Conservation (phyloP, 2,797 vertebrate genomes). For the Acipenser oxyrinchus region DNA sequence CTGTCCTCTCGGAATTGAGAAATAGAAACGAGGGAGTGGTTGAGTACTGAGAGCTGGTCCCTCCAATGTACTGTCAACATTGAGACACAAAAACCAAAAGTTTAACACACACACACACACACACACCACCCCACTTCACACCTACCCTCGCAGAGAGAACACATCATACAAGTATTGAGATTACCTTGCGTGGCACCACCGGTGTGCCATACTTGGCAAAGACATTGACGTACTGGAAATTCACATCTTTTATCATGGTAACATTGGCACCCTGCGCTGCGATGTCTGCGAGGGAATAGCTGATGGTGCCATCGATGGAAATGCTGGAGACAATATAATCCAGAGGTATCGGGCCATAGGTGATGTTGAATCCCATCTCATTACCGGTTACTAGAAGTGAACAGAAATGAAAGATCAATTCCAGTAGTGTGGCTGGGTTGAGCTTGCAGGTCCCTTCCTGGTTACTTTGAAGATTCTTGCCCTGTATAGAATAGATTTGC, state of each 20-base stretch:
- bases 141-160: too few relatives aligned
- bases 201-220: constrained; percentile 3
- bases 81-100: neutral
- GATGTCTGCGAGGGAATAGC: constrained; percentile 2
- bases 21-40: constrained; percentile 5
- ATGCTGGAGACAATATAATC: neutral
- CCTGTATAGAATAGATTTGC: too few relatives aligned
- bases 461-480: too few relatives aligned
- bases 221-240: constrained; percentile 2
- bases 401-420: neutral
- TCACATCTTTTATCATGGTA: neutral
- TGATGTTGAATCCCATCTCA: constrained; percentile 10
- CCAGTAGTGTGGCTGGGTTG: too few relatives aligned
- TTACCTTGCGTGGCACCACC: constrained; percentile 11
- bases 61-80: constrained; percentile 5
- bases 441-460: too few relatives aligned
- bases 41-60: constrained; percentile 13
- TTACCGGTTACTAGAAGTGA: neutral
- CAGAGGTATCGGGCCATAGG: constrained; percentile 11
- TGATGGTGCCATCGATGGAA: constrained; percentile 13
- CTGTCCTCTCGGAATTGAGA: neutral
- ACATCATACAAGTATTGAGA: neutral
- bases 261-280: neutral
- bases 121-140: too few relatives aligned
- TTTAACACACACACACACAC: neutral